These are phyloP conservation scores for Melinaea menophilus DNA, from an alignment of 2,888 invertebrate genomes.

Conservation along the genomic window DNA sequence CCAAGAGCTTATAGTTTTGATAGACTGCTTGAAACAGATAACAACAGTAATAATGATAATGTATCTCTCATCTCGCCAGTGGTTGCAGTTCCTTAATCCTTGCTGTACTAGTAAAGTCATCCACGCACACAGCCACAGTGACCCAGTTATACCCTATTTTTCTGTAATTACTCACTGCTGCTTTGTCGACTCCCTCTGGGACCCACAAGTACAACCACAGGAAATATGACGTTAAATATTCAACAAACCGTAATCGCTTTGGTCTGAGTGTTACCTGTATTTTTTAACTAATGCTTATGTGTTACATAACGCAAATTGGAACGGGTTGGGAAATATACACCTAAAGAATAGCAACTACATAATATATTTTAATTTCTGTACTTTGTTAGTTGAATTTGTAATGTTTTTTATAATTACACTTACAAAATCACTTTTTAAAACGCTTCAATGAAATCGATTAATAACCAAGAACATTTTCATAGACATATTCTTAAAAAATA, in stretches of 20 bases:
- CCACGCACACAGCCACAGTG: slow-evolving; percentile 56
- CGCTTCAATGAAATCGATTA: too few species aligned
- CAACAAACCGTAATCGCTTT: slow-evolving; percentile 6
- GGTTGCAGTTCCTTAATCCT: slow-evolving; percentile 8
- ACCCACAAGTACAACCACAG: slow-evolving; percentile 33
- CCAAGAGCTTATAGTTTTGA: not conserved
- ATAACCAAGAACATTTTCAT: too few species aligned
- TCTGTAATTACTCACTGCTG: slow-evolving; percentile 72
- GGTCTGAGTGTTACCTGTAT: slow-evolving; percentile 10
- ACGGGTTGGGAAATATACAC: too few species aligned
- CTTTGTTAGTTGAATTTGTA: too few species aligned
- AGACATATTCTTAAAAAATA: too few species aligned
- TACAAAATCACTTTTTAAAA: too few species aligned
- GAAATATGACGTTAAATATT: slow-evolving; percentile 24
- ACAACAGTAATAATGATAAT: not conserved
- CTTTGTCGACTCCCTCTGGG: slow-evolving; percentile 62
- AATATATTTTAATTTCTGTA: too few species aligned
- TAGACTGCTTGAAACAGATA: too few species aligned
- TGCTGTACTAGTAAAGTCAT: slow-evolving; percentile 26
- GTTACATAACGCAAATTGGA: too few species aligned
- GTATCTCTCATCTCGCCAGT: not conserved
- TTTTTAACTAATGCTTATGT: not conserved
- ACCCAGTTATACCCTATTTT: slow-evolving; percentile 73
- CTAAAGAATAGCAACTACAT: too few species aligned
- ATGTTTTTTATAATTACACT: too few species aligned